A percentile compares a stretch with the other conserved stretches of the same genome.
Conservation (phyloP, 2,797 vertebrate species). For the Scolopax rusticola region DNA sequence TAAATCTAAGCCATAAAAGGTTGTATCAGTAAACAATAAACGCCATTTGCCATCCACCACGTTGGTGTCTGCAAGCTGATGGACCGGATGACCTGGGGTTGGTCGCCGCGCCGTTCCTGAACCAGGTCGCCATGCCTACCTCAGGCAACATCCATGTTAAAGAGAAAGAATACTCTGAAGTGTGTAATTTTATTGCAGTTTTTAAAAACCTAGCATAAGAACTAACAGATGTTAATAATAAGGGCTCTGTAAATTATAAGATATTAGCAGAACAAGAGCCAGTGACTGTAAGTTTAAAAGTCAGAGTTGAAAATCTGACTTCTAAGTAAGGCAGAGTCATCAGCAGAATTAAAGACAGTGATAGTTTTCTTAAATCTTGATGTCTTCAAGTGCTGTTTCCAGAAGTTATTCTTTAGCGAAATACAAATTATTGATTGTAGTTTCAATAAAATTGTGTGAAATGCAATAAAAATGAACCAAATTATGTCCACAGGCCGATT, state of each 20-base stretch:
- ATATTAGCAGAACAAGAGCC: conserved; percentile 9
- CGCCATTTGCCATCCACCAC: too few relatives aligned
- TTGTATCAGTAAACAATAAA: too few relatives aligned
- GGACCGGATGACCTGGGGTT: too few relatives aligned
- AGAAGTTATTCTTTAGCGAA: not conserved
- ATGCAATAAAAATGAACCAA: not conserved
- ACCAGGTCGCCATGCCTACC: too few relatives aligned
- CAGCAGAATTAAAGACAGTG: not conserved
- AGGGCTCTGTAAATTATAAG: not conserved
- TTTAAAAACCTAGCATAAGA: not conserved
- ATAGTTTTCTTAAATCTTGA: not conserved
- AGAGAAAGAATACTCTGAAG: not conserved
- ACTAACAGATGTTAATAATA: not conserved
- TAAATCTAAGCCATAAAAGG: too few relatives aligned
- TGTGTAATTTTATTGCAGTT: not conserved
- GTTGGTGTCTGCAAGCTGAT: too few relatives aligned
- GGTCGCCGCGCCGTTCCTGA: too few relatives aligned
- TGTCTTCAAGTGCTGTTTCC: not conserved
- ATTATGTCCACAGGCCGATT: not conserved
- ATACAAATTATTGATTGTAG: not conserved
- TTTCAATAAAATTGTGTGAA: not conserved
- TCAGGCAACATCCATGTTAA: not conserved
- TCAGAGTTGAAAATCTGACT: not conserved
- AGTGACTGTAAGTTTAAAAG: not conserved
- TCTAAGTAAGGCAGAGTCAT: not conserved